Evolutionary conservation across 2,888 invertebrate genomes (phyloP).

Genomic region (Gortyna flavago): DNA sequence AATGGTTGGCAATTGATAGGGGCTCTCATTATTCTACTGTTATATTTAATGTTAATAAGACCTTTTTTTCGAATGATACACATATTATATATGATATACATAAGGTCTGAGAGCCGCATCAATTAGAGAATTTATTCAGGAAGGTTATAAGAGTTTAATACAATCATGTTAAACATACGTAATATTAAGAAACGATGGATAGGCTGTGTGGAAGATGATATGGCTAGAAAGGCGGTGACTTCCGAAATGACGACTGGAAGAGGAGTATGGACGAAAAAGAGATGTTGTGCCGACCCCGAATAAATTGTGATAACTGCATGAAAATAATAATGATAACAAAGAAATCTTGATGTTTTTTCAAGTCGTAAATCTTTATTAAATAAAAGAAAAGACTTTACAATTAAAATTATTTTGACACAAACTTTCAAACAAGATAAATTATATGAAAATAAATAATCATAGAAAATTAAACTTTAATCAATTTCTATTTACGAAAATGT

Average conservation of each 20-base stretch:
- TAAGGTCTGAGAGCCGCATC: neutral
- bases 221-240: neutral
- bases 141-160: neutral
- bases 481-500: too few relatives aligned
- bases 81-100: too few relatives aligned
- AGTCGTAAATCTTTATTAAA: neutral
- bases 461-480: too few relatives aligned
- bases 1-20: slow-evolving; percentile 22
- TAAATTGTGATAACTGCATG: neutral
- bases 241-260: neutral
- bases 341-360: neutral
- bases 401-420: too few relatives aligned
- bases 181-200: neutral
- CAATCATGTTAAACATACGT: neutral
- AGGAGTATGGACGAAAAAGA: neutral
- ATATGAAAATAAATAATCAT: too few relatives aligned
- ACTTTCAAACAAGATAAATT: too few relatives aligned
- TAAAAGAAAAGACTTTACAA: too few relatives aligned
- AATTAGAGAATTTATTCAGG: neutral
- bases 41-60: slow-evolving; percentile 16
- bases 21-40: slow-evolving; percentile 19
- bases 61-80: slow-evolving; percentile 5
- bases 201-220: neutral
- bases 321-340: neutral
- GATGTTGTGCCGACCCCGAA: too few relatives aligned